Base-by-base conservation (phyloP, 1,140 invertebrate species). In the Arion vulgaris region DNA sequence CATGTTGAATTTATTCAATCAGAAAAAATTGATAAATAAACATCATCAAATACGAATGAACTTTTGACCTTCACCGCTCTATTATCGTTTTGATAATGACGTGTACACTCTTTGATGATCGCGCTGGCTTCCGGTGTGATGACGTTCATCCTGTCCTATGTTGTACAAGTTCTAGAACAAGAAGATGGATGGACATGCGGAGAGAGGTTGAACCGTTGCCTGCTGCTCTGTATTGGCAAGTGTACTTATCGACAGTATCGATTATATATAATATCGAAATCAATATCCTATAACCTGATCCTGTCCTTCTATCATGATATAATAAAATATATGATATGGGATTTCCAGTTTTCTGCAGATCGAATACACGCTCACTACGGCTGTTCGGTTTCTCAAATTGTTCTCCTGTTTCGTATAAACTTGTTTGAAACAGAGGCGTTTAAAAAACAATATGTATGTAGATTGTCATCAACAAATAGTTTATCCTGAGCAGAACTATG, bases 111-210 rank as follows among this genome's bases (percentile, higher is more conserved):
- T 75, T 75, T 75, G 73, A 51, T 75, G 73, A 75, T 53, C n/a
- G 32, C n/a, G n/a, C 32, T 9, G 41, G 38, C 73, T 75, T 75
- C 73, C 73, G 53, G 76, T 57, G 53, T 23, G 1, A n/a, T 57
- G 53, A 57, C 53, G 53, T 15, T 9, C 53, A 57, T 57, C 53
- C 53, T 57, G 53, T 57, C 53, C 9, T 1, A 57, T 57, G 53
- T 9, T 57, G 53, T 5, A 23, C 17, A 57, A n/a, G 17, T 57
- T 57, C 45, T 17, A 57, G 49, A 19, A 4, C 45, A 75, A n/a
- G 15, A 66, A 66, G 62, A 66, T 66, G 7, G 62, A 66, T 66
- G 28, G 62, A 66, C 62, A 32, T 28, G 62, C n/a, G 1, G 62
- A 7, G 7, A 32, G 62, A 11, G 62, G 62, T 66, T 34, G 62